Evolutionary conservation across 2,888 invertebrate species (phyloP), one percentile per base, ranked within the genome.

Genomic region (Erpobdella octoculata): DNA sequence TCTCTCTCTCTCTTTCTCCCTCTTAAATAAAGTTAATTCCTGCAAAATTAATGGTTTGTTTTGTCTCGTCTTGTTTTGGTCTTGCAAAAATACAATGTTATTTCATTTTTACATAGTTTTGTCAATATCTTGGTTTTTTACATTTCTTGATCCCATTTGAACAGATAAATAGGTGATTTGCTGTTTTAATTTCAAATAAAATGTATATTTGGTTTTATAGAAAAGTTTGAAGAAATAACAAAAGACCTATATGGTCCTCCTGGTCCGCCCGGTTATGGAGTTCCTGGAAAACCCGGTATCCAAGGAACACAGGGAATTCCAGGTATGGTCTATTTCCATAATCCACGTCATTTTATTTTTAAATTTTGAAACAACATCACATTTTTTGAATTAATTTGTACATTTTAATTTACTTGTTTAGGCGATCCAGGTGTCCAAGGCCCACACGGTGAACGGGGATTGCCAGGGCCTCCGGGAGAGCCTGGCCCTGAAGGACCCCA

Each of bases 221-320:
- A 73, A 59, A 41, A 62, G n/a, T 64, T 73, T n/a, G 73, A 73
- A 31, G 73, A 73, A 46, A 67, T 73, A 35, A 68, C 71, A 28
- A 37, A 38, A 71, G 73, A 73, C 33, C 61, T 73, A 8, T 28
- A 21, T 33, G 73, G 73, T 5, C 73, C 73, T 18, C 73, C 73
- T 12, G 73, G 73, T 21, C 61, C 69, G 8, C 73, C 73, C 5
- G 73, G 73, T 25, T 18, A 21, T 4, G 71, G 73, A n/a, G 58
- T 53, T n/a, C 67, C 58, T 8, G 73, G 73, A 53, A 65, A 66
- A 41, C 71, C 71, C 9, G 73, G 73, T 9, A 61, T 59, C 41
- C 68, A 38, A 3, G 73, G 73, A 36, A 36, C 61, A n/a, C 73
- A 73, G 46, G 73, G 73, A 31, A 71, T 73, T 21, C 73, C 73